phyloP scores from a whole-genome alignment of 2,797 vertebrate genomes.

The Xyrichtys novacula region DNA sequence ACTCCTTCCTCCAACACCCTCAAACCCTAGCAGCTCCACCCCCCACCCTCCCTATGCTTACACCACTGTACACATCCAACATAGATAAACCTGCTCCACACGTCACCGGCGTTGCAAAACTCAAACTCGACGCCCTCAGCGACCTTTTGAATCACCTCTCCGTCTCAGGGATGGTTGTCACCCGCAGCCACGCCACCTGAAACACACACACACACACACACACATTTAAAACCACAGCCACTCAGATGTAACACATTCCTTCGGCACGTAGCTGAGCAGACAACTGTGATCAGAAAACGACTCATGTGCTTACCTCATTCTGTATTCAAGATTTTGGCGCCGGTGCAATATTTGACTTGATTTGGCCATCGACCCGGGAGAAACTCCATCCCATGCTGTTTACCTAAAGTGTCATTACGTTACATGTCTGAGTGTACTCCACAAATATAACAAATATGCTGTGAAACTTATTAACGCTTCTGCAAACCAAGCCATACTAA shows the following conservation, averaged over 20 bases:
- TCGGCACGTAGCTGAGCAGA: slow-evolving; percentile 24
- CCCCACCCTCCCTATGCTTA: not conserved
- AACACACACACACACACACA: slow-evolving; percentile 1
- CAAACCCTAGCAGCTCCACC: slow-evolving; percentile 46
- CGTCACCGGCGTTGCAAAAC: slow-evolving; percentile 12
- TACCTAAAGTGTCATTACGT: slow-evolving; percentile 57
- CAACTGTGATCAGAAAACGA: slow-evolving; percentile 56
- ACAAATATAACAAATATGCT: slow-evolving; percentile 51
- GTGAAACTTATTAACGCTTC: slow-evolving; percentile 58
- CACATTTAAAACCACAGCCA: no score
- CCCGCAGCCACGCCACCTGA: slow-evolving; percentile 20
- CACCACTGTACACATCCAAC: slow-evolving; percentile 16
- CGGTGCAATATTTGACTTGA: slow-evolving; percentile 45
- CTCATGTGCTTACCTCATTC: slow-evolving; percentile 45
- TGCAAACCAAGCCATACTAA: slow-evolving; percentile 73
- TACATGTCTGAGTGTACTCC: slow-evolving; percentile 37
- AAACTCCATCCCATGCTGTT: slow-evolving; percentile 50
- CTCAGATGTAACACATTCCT: slow-evolving; percentile 42
- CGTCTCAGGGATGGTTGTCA: slow-evolving; percentile 72
- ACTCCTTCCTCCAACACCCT: slow-evolving; percentile 60
- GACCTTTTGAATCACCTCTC: slow-evolving; percentile 50
- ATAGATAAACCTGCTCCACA: slow-evolving; percentile 12
- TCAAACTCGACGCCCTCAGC: slow-evolving; percentile 18
- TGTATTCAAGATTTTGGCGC: slow-evolving; percentile 12
- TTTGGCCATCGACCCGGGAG: slow-evolving; percentile 37